phyloP scores from a whole-genome alignment of 2,113 vertebrate species.

The Seriola quinqueradiata region DNA sequence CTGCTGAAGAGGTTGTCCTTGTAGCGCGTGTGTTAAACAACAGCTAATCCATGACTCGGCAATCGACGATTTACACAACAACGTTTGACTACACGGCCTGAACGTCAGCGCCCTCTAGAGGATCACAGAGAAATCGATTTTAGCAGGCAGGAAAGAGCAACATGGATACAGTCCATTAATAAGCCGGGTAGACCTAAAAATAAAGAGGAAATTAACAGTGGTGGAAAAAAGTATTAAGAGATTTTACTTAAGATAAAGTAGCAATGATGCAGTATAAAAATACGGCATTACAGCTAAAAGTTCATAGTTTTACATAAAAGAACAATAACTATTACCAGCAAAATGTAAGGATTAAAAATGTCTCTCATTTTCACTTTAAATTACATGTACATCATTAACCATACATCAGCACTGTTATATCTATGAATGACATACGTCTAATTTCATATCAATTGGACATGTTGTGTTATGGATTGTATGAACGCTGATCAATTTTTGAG shows the following conservation, averaged over 20 bases:
- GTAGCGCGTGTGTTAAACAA: neutral
- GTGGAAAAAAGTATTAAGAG: neutral
- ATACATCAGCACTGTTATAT: neutral
- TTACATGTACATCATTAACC: neutral
- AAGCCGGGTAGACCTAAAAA: neutral
- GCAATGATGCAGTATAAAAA: neutral
- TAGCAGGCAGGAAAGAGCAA: neutral
- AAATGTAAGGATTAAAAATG: too few species aligned
- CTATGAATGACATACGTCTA: neutral
- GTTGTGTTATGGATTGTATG: too few species aligned
- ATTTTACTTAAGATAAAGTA: too few species aligned
- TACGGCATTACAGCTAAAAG: too few species aligned
- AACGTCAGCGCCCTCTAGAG: conserved; percentile 23
- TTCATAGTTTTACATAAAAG: too few species aligned
- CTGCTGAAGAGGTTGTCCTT: conserved; percentile 19
- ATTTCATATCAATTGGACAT: neutral
- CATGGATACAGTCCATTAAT: neutral
- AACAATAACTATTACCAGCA: neutral
- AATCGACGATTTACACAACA: conserved; percentile 49
- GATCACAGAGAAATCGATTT: neutral
- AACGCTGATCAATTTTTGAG: too few species aligned
- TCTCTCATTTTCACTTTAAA: neutral
- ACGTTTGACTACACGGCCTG: neutral
- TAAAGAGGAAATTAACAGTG: neutral
- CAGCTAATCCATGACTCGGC: conserved; percentile 58